These are phyloP conservation scores for Buathra laborator DNA, from an alignment of 2,888 invertebrate genomes.

Conservation along the genomic window DNA sequence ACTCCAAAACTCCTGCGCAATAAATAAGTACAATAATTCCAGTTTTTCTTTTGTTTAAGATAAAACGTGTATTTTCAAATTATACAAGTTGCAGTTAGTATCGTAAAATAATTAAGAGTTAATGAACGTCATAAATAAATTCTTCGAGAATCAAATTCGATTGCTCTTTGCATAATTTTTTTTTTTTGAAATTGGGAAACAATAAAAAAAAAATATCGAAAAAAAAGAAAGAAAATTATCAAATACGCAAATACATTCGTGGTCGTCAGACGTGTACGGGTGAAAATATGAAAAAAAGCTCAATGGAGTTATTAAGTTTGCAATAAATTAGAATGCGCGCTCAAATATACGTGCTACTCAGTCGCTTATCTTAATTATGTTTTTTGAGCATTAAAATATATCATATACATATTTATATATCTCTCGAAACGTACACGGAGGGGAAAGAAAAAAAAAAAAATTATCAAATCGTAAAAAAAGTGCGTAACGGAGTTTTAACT, in stretches of 20 bases:
- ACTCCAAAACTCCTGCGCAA: neutral
- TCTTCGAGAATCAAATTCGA: slow-evolving; percentile 52
- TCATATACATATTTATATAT: slow-evolving; percentile 39
- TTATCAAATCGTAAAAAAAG: slow-evolving; percentile 28
- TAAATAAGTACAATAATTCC: slow-evolving; percentile 35
- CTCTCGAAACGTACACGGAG: slow-evolving; percentile 28
- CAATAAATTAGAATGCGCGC: slow-evolving; percentile 79
- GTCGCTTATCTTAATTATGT: slow-evolving; percentile 75
- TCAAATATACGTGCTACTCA: slow-evolving; percentile 79
- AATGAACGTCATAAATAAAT: slow-evolving; percentile 58
- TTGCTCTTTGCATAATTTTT: slow-evolving; percentile 18
- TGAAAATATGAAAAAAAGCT: slow-evolving; percentile 46
- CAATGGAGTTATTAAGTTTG: slow-evolving; percentile 67
- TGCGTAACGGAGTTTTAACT: slow-evolving; percentile 43
- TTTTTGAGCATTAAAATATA: slow-evolving; percentile 60
- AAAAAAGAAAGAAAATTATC: neutral
- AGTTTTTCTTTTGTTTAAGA: neutral
- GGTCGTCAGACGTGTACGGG: slow-evolving; percentile 15
- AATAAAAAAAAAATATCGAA: slow-evolving; percentile 15
- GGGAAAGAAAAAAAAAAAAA: neutral
- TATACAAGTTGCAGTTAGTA: slow-evolving; percentile 58
- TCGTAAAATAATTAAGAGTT: slow-evolving; percentile 57
- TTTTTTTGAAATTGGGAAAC: neutral
- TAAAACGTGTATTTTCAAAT: slow-evolving; percentile 49
- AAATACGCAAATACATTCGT: neutral